Evolutionary conservation across 1,140 invertebrate genomes (phyloP).

Genomic region (Solen grandis): DNA sequence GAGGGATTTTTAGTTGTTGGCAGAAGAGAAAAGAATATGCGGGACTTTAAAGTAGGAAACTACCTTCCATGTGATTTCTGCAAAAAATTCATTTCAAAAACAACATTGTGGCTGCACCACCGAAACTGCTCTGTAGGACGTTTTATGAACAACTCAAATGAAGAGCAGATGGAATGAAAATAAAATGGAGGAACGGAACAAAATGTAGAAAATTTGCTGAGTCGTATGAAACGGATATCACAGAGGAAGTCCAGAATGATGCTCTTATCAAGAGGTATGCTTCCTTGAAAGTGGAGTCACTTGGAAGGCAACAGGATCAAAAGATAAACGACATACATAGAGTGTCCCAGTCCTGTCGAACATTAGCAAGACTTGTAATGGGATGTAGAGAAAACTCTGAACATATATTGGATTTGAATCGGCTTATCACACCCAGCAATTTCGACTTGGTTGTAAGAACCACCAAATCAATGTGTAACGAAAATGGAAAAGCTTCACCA

Average conservation of each 20-base stretch:
- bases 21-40: background rate
- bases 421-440: background rate
- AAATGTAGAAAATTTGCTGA: background rate
- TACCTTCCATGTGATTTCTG: conserved; percentile 23
- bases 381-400: conserved; percentile 3
- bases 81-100: conserved; percentile 13
- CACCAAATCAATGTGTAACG: conserved; percentile 11
- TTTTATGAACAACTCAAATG: background rate
- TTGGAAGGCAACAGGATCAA: conserved; percentile 23
- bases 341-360: conserved; percentile 14
- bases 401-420: background rate
- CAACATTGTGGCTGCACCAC: conserved; percentile 1
- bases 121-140: background rate
- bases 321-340: conserved; percentile 31
- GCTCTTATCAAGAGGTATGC: conserved; percentile 28
- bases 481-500: conserved; percentile 3
- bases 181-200: background rate
- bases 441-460: conserved; percentile 36
- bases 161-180: background rate
- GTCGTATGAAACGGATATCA: conserved; percentile 4
- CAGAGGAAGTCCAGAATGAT: background rate
- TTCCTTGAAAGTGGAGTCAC: conserved; percentile 7
- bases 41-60: conserved; percentile 9
- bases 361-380: conserved; percentile 35
- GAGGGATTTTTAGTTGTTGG: conserved; percentile 27